Conservation (phyloP, 2,797 vertebrate genomes). For the Loris lydekkerianus region DNA sequence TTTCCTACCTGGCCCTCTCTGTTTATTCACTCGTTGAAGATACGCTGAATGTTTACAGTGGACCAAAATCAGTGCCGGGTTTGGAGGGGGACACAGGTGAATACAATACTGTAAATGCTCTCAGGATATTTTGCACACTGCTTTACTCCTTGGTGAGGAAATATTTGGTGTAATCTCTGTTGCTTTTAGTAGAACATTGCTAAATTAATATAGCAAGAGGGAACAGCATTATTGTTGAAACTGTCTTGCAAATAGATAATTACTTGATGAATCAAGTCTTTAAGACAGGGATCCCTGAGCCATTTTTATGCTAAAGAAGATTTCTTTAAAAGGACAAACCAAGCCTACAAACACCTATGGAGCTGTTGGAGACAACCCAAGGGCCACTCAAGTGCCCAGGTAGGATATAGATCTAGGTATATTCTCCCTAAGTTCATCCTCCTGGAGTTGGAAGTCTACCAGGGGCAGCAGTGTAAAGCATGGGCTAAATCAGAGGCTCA, state of each 20-base stretch:
- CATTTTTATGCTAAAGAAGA: background rate
- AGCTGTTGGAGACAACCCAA: background rate
- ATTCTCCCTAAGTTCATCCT: background rate
- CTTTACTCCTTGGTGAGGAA: slow-evolving; percentile 4
- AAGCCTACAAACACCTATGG: background rate
- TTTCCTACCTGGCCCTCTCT: background rate
- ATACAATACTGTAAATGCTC: background rate
- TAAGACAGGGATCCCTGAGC: background rate
- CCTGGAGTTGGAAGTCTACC: background rate
- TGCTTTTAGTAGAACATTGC: background rate
- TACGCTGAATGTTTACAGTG: background rate
- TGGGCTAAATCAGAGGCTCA: background rate
- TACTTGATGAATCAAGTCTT: background rate
- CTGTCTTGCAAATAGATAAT: slow-evolving; percentile 36
- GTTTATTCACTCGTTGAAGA: background rate
- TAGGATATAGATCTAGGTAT: too few relatives aligned
- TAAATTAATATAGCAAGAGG: background rate
- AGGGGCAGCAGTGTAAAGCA: background rate
- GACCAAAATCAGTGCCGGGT: background rate
- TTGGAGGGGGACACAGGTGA: background rate
- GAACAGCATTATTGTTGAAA: background rate
- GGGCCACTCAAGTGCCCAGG: background rate
- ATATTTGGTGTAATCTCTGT: background rate
- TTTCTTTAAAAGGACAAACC: background rate
- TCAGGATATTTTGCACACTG: background rate